phyloP scores from a whole-genome alignment of 2,113 vertebrate genomes.

The Chaenocephalus aceratus region DNA sequence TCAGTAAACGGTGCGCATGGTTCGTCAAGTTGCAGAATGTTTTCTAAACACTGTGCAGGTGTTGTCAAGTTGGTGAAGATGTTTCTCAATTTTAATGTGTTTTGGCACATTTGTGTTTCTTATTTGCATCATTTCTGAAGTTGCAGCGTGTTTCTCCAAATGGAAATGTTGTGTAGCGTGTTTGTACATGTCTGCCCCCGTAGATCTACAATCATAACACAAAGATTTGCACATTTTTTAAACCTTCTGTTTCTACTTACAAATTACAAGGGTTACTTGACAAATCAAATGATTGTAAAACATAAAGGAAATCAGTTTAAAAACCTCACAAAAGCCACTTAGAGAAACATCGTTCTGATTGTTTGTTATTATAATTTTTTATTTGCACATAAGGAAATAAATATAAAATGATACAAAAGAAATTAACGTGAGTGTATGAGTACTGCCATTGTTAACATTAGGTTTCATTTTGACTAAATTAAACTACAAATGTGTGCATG shows the following conservation, averaged over 20 bases:
- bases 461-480: neutral
- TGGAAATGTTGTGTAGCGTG: too few species aligned
- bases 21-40: too few species aligned
- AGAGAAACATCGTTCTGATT: neutral
- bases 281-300: constrained; percentile 33
- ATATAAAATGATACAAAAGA: constrained; percentile 20
- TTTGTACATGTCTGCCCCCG: too few species aligned
- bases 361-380: constrained; percentile 38
- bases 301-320: constrained; percentile 11
- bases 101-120: too few species aligned
- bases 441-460: constrained; percentile 12
- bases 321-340: neutral
- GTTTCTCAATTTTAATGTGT: too few species aligned
- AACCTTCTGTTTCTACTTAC: neutral
- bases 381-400: constrained; percentile 26
- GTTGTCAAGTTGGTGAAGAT: too few species aligned
- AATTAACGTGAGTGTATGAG: constrained; percentile 12
- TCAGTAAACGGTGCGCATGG: too few species aligned
- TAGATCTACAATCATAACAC: too few species aligned
- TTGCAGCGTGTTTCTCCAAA: too few species aligned
- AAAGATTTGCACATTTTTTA: neutral
- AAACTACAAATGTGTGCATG: neutral
- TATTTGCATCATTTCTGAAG: too few species aligned
- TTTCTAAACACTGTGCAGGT: too few species aligned
- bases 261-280: constrained; percentile 14